Base-by-base conservation (phyloP, 2,888 invertebrate species). In the Pseudococcus viburni region DNA sequence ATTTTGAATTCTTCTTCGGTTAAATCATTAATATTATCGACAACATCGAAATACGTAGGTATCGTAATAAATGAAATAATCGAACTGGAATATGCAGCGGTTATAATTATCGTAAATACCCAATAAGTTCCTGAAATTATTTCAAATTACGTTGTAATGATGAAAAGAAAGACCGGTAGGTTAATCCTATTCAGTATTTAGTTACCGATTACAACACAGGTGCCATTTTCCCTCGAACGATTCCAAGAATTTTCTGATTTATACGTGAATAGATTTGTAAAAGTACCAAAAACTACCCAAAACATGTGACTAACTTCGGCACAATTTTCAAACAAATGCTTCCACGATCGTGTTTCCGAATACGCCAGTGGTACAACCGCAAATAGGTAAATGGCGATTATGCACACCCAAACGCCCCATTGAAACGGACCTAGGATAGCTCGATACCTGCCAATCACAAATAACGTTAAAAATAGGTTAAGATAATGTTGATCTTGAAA, bases 261-360 rank as follows among this genome's bases (percentile, higher is more conserved):
- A 89, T 92, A 91, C 8, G 95, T 94, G 90, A 96, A 95, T 90
- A 95, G 94, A 91, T 96, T 96, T 0, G 96, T 96, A 91, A 96
- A 96, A 77, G 96, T 96, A 7, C 96, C 96, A 90, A 96, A 96
- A 88, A 96, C 95, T 91, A 96, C 96, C 96, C 96, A 96, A 91
- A 96, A 96, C 96, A 96, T 96, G 90, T 96, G 95, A 91, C 96
- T 95, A 59, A 96, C 92, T 92, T 95, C 95, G 85, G 94, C 94
- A 89, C 95, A 95, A 90, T 94, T 94, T 68, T 94, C 93, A 46
- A 96, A 90, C 48, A 96, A 92, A 90, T 95, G 94, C 11, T 92
- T 93, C 22, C 96, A 91, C 0, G 95, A 94, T 89, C 94, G 93
- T 90, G 95, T 94, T 90, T 95, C 95, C 0, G 95, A 95, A 91